A percentile compares a stretch with the other conserved stretches of the same genome.
Evolutionary conservation across 2,797 vertebrate genomes (phyloP).

Genomic region (Chrosomus eos): DNA sequence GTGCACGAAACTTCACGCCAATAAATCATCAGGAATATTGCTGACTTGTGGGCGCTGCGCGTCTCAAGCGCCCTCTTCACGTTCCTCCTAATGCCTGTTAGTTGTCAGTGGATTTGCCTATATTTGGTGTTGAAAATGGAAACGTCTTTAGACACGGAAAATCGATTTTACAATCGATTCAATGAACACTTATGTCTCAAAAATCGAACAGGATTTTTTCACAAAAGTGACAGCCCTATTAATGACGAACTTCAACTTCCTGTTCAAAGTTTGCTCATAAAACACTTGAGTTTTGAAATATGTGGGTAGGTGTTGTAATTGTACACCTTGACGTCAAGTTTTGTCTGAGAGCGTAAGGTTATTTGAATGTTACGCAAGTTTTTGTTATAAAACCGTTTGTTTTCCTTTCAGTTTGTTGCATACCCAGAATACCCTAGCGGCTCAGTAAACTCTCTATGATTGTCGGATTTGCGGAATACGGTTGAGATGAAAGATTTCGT

Average conservation of each 20-base stretch:
- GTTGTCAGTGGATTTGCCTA: no score
- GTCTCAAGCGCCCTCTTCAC: no score
- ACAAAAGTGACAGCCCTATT: no score
- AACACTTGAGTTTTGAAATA: background rate
- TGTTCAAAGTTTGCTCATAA: background rate
- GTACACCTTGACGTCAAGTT: background rate
- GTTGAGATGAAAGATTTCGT: slow-evolving; percentile 99
- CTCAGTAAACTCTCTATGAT: slow-evolving; percentile 98
- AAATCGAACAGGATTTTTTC: no score
- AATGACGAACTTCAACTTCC: background rate
- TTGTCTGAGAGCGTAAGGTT: background rate
- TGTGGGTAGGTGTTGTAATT: background rate
- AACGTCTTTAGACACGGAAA: no score
- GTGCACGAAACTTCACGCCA: no score
- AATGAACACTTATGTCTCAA: no score
- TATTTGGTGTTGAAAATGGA: no score
- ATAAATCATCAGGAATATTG: no score
- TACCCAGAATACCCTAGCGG: slow-evolving; percentile 96
- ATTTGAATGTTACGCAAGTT: background rate
- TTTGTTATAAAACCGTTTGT: background rate
- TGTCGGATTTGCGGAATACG: slow-evolving; percentile 97
- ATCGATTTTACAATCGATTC: no score
- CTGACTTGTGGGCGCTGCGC: no score
- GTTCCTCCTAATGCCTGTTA: no score
- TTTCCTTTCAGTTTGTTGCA: slow-evolving; percentile 93